Conservation (phyloP, 2,888 invertebrate genomes). For the Teleiodes luculella region DNA sequence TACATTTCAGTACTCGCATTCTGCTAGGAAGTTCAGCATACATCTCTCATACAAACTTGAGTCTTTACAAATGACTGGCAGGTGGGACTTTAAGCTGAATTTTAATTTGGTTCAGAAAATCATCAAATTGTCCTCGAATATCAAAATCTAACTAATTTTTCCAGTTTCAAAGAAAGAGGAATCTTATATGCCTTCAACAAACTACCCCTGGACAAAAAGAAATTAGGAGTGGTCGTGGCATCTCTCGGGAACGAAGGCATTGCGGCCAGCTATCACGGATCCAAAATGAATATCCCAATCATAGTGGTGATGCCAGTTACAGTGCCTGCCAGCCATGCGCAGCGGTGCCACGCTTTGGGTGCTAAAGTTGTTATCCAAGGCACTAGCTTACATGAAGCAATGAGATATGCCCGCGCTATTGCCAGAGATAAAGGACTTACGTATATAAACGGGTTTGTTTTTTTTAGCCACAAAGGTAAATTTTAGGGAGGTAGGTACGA, state of each 20-base stretch:
- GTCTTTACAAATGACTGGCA: conserved; percentile 46
- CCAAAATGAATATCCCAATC: conserved; percentile 77
- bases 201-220: conserved; percentile 77
- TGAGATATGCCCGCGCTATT: conserved; percentile 78
- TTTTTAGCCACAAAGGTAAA: not conserved
- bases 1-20: conserved; percentile 46
- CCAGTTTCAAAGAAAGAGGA: conserved; percentile 86
- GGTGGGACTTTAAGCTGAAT: conserved; percentile 31
- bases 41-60: conserved; percentile 50
- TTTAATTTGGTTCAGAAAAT: not conserved
- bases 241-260: conserved; percentile 86
- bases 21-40: conserved; percentile 39
- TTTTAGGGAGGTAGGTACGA: no score
- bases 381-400: conserved; percentile 78
- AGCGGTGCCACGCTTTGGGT: conserved; percentile 80
- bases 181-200: conserved; percentile 80
- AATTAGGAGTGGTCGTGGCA: conserved; percentile 82
- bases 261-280: conserved; percentile 82
- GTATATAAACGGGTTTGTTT: conserved; percentile 81
- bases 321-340: conserved; percentile 83
- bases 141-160: not conserved
- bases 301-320: conserved; percentile 84
- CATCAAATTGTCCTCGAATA: not conserved
- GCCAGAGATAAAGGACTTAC: conserved; percentile 79
- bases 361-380: conserved; percentile 83